Base-by-base conservation (phyloP, 2,888 invertebrate species). In the Dysmachus trigonus region DNA sequence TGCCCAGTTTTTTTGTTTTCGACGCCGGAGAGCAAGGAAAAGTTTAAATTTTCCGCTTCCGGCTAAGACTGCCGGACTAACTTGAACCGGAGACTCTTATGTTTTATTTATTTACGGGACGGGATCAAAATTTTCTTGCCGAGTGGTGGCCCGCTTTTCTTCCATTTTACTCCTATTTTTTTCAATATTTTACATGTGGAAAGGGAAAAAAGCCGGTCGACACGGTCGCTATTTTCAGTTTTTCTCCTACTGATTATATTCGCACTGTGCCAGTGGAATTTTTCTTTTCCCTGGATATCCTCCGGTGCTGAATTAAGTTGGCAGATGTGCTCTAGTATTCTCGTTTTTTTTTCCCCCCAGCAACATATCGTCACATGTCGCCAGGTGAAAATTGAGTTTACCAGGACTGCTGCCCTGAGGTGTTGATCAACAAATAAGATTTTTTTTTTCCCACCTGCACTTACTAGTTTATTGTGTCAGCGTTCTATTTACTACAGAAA, bases 11-110 rank as follows among this genome's bases (percentile, higher is more conserved):
- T n/a, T n/a, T 27, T 79, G 79, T 41, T 47, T 79, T 79, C 30
- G 18, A 79, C 27, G 22, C 47, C 30, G 27, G 18, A 79, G 51
- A 79, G 3, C 27, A 15, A 76, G 79, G 47, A 79, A 79, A 79
- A 79, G 79, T 79, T 79, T 79, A 79, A 79, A 79, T 79, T 79
- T 79, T 79, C 51, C 41, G 79, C 79, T 79, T 79, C 79, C 79
- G 79, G 79, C 51, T 79, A 79, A 47, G n/a, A 47, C 51, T 79
- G 30, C 30, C 47, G 79, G 27, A 51, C 79, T 79, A 30, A 51
- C 79, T 79, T 79, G 51, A 79, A 51, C 79, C 79, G 79, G 79
- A 79, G 51, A 79, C 51, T 73, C 73, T 79, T 79, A 51, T 41
- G 79, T 79, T 79, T 79, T 79, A 79, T 79, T 79, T 79, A 79